phyloP scores from a whole-genome alignment of 2,888 invertebrate genomes.

The Dichetophora obliterata region DNA sequence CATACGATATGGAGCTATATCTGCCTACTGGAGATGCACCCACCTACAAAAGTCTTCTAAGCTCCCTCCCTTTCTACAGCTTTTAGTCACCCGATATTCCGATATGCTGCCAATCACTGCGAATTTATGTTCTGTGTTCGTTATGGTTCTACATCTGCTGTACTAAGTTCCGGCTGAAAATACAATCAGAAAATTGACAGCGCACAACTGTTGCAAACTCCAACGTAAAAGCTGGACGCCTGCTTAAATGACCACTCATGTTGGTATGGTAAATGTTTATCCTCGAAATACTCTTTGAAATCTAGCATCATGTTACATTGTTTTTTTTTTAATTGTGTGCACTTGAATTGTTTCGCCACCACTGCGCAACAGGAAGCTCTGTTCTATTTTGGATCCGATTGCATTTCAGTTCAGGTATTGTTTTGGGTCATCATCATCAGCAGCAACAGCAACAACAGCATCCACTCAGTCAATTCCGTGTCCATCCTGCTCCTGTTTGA shows the following conservation, averaged over 20 bases:
- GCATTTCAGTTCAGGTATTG: conserved; percentile 7
- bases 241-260: not conserved
- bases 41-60: not conserved
- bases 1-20: not conserved
- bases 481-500: not conserved
- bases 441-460: not conserved
- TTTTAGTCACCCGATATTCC: not conserved
- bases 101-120: conserved; percentile 15
- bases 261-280: not conserved
- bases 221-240: too few relatives aligned
- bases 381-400: not conserved
- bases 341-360: conserved; percentile 13
- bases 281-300: not conserved
- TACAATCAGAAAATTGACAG: conserved; percentile 32
- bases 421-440: conserved; percentile 9
- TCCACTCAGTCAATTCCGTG: not conserved
- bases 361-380: not conserved
- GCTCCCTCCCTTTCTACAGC: not conserved
- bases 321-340: conserved; percentile 23
- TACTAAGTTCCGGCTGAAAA: not conserved
- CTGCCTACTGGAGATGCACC: not conserved
- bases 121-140: conserved; percentile 17
- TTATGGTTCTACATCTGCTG: conserved; percentile 5
- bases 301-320: not conserved
- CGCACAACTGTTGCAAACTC: conserved; percentile 32